Conservation (phyloP, 1,140 invertebrate genomes). For the Brachionus sp. region DNA sequence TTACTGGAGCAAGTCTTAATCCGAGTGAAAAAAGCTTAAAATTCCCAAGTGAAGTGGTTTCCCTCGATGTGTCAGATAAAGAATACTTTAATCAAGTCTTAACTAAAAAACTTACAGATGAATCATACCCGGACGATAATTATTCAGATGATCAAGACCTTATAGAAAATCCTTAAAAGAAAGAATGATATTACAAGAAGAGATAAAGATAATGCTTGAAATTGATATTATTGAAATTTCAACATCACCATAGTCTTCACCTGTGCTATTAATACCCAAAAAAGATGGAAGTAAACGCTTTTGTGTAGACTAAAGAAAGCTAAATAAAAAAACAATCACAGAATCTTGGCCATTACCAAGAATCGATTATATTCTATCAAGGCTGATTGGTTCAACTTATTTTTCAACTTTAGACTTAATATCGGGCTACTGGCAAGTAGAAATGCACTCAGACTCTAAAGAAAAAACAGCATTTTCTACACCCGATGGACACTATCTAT, state of each 20-base stretch:
- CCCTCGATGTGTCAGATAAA: not conserved
- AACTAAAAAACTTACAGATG: not conserved
- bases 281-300: constrained; percentile 58
- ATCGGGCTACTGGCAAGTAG: no score
- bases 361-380: not conserved
- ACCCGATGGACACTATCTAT: not conserved
- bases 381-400: not conserved
- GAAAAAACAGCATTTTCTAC: not conserved
- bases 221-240: no score
- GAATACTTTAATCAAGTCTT: not conserved
- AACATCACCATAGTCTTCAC: no score
- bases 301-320: constrained; percentile 62
- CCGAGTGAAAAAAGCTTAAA: no score
- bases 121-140: not conserved
- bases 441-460: no score
- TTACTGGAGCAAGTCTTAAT: no score
- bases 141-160: not conserved
- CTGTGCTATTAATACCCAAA: constrained; percentile 54
- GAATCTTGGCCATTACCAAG: no score
- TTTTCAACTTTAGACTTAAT: no score
- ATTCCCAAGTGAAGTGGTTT: not conserved
- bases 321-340: constrained; percentile 52
- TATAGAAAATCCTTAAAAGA: not conserved
- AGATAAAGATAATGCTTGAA: no score
- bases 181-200: not conserved